Conservation (phyloP, 2,113 vertebrate species). For the Misgurnus anguillicaudatus region DNA sequence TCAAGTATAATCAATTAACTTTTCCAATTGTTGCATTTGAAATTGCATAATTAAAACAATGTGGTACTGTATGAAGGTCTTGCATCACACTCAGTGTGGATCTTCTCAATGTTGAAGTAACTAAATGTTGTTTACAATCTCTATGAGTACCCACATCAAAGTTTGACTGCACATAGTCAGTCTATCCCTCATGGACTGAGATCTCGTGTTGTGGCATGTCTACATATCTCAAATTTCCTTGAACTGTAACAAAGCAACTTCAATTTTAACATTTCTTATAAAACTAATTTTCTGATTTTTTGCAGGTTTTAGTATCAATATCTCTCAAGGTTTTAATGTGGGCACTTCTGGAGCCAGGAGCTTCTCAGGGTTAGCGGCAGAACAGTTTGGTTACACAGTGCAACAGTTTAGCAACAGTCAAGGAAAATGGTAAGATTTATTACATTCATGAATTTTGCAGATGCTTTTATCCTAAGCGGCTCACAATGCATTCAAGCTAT, state of each 20-base stretch:
- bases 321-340: constrained; percentile 77
- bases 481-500: too few relatives aligned
- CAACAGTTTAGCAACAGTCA: constrained; percentile 77
- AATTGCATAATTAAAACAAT: background rate
- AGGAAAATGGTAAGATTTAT: constrained; percentile 80
- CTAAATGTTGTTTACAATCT: constrained; percentile 27
- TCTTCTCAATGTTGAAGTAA: background rate
- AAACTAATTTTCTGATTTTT: constrained; percentile 13
- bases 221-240: background rate
- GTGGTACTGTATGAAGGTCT: background rate
- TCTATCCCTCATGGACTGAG: background rate
- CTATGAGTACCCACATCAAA: background rate
- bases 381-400: constrained; percentile 82
- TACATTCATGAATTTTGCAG: background rate
- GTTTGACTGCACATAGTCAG: background rate
- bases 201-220: background rate
- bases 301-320: constrained; percentile 69
- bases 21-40: background rate
- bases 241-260: too few relatives aligned
- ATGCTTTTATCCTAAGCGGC: too few relatives aligned
- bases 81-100: background rate
- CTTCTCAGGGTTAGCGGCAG: constrained; percentile 73
- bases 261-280: background rate
- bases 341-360: constrained; percentile 76
- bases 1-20: background rate